Evolutionary conservation across 1,140 invertebrate genomes (phyloP), one percentile per base, ranked within the genome.

Genomic region (Drosophila ogumai): DNA sequence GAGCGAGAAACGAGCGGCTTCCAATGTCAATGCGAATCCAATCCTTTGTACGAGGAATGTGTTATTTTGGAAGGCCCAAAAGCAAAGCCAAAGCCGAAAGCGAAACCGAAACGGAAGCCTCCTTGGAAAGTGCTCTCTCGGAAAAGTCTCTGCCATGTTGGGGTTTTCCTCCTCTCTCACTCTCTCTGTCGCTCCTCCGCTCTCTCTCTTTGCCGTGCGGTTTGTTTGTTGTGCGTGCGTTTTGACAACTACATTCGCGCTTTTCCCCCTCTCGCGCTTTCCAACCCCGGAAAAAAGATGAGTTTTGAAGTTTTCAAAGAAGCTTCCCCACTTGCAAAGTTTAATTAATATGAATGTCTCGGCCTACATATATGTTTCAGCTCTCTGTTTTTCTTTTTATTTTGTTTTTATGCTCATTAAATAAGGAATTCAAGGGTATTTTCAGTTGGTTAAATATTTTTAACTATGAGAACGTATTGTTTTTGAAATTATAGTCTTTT

Each of bases 1-100:
- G 73, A 54, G 52, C 34, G 59, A 81, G 68, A 69, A 47, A 44
- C 63, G 66, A 69, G 81, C 71, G 69, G 57, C 54, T 82, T 88
- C 82, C 82, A 88, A 82, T 81, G 81, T 68, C 81, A 64, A 75
- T 69, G 72, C 52, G 52, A 65, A 63, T 47, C 75, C 80, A 87
- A 84, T 80, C 85, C 84, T 88, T 82, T 88, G 68, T 68, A 82
- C 65, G 73, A 52, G 52, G 49, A 90, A 90, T 88, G 85, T 88
- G 85, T 88, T 88, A 88, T 88, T 88, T 88, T 88, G 85, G 85
- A 88, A 88, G 74, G 57, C 34, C 13, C 73, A 66, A 34, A 52
- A 34, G 28, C 25, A 50, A 54, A 54, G 32, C 17, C 32, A 54
- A 36, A 54, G 25, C 32, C 50, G 50, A 50, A 32, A 50, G 8